Conservation (phyloP, 2,797 vertebrate genomes). For the Pseudochirops corinnae region DNA sequence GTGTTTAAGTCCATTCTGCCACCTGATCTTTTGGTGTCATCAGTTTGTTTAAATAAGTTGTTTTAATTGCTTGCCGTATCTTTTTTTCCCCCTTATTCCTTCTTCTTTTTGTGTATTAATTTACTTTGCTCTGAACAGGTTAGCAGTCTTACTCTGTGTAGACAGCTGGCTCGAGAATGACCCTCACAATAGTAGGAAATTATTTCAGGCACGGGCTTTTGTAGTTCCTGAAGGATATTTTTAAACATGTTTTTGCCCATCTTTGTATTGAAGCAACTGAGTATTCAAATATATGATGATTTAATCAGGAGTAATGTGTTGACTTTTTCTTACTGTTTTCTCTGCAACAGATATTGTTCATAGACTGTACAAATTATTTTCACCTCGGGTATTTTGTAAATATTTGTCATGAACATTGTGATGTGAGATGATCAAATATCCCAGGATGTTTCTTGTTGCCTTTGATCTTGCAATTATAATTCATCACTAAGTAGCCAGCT, state of each 20-base stretch:
- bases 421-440: background rate
- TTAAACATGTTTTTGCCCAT: background rate
- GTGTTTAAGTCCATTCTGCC: background rate
- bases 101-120: background rate
- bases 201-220: background rate
- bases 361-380: background rate
- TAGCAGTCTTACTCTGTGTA: background rate
- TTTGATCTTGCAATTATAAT: background rate
- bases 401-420: background rate
- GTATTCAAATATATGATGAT: background rate
- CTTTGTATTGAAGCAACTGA: background rate
- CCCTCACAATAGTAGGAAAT: background rate
- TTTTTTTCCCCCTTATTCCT: background rate
- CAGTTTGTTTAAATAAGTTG: background rate
- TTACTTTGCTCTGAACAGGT: background rate
- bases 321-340: background rate
- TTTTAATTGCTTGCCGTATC: background rate
- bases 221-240: background rate
- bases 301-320: background rate
- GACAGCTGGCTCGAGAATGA: background rate
- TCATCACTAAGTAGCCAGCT: background rate
- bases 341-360: background rate
- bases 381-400: background rate
- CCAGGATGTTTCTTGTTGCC: background rate
- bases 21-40: background rate